Conservation (phyloP, 2,888 invertebrate genomes). For the Dicyrtomina minuta region DNA sequence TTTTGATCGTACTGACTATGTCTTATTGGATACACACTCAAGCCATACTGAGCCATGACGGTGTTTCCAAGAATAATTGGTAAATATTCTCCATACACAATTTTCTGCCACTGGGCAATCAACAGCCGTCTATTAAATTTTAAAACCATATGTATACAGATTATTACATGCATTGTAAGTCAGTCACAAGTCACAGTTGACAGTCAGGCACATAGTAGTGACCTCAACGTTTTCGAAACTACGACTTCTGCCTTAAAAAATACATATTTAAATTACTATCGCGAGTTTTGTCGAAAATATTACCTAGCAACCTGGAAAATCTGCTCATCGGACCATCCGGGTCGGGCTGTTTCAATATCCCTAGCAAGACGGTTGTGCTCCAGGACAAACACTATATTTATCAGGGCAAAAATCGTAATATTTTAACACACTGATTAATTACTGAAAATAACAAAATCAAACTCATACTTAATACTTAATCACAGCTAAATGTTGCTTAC, state of each 20-base stretch:
- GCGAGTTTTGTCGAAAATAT: background rate
- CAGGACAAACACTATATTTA: conserved; percentile 38
- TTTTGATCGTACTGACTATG: conserved; percentile 43
- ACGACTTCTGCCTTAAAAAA: too few relatives aligned
- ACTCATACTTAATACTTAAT: too few relatives aligned
- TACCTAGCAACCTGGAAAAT: conserved; percentile 49
- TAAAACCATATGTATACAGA: background rate
- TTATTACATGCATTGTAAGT: background rate
- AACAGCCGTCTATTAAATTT: conserved; percentile 38
- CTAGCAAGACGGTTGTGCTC: conserved; percentile 51
- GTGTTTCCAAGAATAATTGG: conserved; percentile 48
- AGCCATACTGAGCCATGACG: conserved; percentile 41
- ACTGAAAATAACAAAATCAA: too few relatives aligned
- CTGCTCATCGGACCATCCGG: conserved; percentile 48
- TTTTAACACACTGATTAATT: too few relatives aligned
- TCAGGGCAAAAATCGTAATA: background rate
- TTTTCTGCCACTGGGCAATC: conserved; percentile 50
- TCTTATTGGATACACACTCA: conserved; percentile 26
- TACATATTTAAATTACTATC: too few relatives aligned
- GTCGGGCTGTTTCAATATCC: conserved; percentile 39
- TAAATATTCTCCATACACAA: conserved; percentile 49
- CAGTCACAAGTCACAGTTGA: too few relatives aligned
- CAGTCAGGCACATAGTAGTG: too few relatives aligned
- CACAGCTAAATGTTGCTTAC: background rate
- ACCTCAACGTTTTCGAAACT: too few relatives aligned